phyloP scores from a whole-genome alignment of 1,140 invertebrate genomes.

The Pogonus chalceus region DNA sequence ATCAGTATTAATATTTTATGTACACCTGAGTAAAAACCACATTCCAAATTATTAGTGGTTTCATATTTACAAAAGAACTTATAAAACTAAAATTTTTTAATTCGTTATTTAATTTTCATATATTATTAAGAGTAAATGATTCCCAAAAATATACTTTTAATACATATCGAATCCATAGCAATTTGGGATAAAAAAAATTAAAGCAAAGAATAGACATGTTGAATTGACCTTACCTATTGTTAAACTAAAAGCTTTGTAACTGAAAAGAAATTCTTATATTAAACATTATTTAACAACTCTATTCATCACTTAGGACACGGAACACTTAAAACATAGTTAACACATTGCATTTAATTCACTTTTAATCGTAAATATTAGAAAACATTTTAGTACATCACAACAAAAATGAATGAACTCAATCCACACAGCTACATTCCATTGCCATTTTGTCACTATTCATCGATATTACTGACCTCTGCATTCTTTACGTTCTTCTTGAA shows the following conservation, averaged over 20 bases:
- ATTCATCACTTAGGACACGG: neutral
- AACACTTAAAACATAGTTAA: neutral
- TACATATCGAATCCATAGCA: neutral
- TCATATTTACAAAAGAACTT: slow-evolving; percentile 1
- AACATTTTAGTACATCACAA: slow-evolving; percentile 1
- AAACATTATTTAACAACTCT: neutral
- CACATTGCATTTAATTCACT: neutral
- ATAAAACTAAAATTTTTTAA: neutral
- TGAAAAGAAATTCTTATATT: neutral
- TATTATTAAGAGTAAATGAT: neutral
- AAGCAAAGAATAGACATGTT: slow-evolving; percentile 6
- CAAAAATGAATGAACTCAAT: slow-evolving; percentile 7
- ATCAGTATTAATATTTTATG: slow-evolving; percentile 4
- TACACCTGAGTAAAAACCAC: slow-evolving; percentile 7
- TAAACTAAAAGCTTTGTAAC: slow-evolving; percentile 7
- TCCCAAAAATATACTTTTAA: neutral
- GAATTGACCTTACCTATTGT: slow-evolving; percentile 7
- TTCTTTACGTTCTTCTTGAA: neutral
- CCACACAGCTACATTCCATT: slow-evolving; percentile 7
- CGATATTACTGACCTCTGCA: neutral
- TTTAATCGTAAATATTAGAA: neutral
- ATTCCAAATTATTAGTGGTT: neutral
- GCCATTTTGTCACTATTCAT: slow-evolving; percentile 3
- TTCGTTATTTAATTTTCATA: neutral
- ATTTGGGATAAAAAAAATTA: slow-evolving; percentile 7